phyloP scores from a whole-genome alignment of 1,140 invertebrate genomes.

The Drosophila funebris region DNA sequence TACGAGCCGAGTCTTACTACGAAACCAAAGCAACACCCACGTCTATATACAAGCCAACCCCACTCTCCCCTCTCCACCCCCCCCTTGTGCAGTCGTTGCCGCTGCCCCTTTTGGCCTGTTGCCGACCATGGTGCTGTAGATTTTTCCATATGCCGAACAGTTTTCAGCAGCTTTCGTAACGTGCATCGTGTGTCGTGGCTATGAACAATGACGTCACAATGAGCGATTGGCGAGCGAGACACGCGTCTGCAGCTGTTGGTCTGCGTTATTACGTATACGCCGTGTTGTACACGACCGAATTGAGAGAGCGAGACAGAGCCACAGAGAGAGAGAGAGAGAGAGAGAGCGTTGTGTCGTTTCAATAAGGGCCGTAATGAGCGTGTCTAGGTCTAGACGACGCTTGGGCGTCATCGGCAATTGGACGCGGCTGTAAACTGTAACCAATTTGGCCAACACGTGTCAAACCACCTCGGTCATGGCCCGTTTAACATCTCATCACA shows the following conservation, averaged over 20 bases:
- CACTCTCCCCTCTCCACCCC: neutral
- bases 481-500: slow-evolving; percentile 1
- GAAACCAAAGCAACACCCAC: slow-evolving; percentile 11
- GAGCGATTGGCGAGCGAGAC: slow-evolving; percentile 40
- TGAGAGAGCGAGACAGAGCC: neutral
- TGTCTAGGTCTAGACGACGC: slow-evolving; percentile 36
- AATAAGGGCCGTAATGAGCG: slow-evolving; percentile 24
- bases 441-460: slow-evolving; percentile 60
- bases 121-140: slow-evolving; percentile 8
- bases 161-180: neutral
- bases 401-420: slow-evolving; percentile 45
- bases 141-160: neutral
- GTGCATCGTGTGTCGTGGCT: slow-evolving; percentile 10
- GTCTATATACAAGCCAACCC: slow-evolving; percentile 10
- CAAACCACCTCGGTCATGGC: neutral
- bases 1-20: slow-evolving; percentile 34
- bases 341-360: neutral
- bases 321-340: neutral
- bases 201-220: slow-evolving; percentile 58
- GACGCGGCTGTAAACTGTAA: slow-evolving; percentile 50
- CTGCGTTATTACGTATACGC: slow-evolving; percentile 41
- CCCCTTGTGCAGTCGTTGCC: too few relatives aligned
- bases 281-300: neutral
- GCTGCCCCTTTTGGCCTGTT: neutral
- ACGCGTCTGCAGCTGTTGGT: slow-evolving; percentile 39